Conservation (phyloP, 2,888 invertebrate species). For the Ariolimax columbianus region DNA sequence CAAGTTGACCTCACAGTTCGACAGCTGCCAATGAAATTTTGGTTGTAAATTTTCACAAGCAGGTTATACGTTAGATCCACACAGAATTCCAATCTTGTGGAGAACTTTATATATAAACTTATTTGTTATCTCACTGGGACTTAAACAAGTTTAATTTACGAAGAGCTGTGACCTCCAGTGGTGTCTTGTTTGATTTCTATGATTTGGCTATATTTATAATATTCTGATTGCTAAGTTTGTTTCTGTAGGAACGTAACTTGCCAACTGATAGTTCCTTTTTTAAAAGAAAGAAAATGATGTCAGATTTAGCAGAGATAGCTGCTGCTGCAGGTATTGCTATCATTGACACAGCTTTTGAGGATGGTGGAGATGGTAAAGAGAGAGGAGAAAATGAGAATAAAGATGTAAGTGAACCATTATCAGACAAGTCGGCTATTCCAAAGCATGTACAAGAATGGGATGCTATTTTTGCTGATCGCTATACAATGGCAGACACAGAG, state of each 20-base stretch:
- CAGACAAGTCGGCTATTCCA: not conserved
- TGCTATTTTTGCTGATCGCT: conserved; percentile 34
- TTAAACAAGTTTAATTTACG: not conserved
- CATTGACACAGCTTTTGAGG: not conserved
- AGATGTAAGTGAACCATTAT: not conserved
- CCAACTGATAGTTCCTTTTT: not conserved
- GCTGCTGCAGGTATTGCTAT: conserved; percentile 61
- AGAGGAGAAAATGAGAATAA: not conserved
- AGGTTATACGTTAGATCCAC: not conserved
- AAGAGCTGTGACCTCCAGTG: not conserved
- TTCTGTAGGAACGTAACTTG: not conserved
- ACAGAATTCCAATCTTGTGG: not conserved
- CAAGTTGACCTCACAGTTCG: not conserved
- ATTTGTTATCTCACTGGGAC: too few relatives aligned
- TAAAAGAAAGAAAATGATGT: conserved; percentile 83
- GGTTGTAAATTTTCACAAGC: not conserved
- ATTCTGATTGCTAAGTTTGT: not conserved
- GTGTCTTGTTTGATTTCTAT: not conserved
- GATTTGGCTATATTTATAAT: not conserved
- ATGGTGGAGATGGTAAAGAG: not conserved
- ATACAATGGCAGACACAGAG: conserved; percentile 38
- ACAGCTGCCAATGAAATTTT: not conserved
- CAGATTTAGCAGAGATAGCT: conserved; percentile 83
- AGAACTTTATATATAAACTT: not conserved
- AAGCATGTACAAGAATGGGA: not conserved